Evolutionary conservation across 2,888 invertebrate species (phyloP).

Genomic region (Dastarcus helophoroides): DNA sequence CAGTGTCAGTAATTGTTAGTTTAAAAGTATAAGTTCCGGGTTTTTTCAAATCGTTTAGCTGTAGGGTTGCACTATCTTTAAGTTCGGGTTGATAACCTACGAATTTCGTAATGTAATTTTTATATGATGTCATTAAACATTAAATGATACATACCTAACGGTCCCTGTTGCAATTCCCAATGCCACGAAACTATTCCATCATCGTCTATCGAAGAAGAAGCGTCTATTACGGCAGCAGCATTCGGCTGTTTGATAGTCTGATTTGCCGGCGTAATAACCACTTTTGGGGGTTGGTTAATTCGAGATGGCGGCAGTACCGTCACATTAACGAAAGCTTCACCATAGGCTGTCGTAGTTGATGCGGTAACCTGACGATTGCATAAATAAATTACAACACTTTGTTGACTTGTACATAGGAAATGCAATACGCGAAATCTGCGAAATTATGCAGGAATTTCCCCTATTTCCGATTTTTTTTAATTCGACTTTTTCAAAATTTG

Average conservation of each 20-base stretch:
- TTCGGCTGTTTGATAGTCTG: conserved; percentile 85
- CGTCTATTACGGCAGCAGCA: conserved; percentile 82
- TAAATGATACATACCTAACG: conserved; percentile 39
- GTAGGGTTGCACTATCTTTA: conserved; percentile 69
- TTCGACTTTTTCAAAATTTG: no score
- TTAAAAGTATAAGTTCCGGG: conserved; percentile 87
- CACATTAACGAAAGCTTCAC: conserved; percentile 79
- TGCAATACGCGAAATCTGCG: no score
- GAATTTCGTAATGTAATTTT: conserved; percentile 23
- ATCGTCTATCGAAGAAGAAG: conserved; percentile 54
- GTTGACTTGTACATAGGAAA: no score
- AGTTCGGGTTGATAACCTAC: conserved; percentile 68
- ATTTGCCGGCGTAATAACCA: conserved; percentile 72
- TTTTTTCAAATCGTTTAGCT: conserved; percentile 68
- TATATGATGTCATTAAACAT: conserved; percentile 1
- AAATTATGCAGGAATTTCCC: no score
- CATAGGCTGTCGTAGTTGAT: conserved; percentile 64
- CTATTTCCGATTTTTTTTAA: no score
- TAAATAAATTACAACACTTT: no score
- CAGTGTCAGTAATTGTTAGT: conserved; percentile 83
- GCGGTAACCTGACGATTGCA: conserved; percentile 45
- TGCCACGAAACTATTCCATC: conserved; percentile 78
- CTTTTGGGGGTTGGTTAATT: conserved; percentile 72
- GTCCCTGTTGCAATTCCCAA: conserved; percentile 86
- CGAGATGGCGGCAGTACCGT: conserved; percentile 78